Percentiles rank a stretch among this genome's conserved stretches.
phyloP scores from a whole-genome alignment of 2,888 invertebrate species.

The Nomada fabriciana region DNA sequence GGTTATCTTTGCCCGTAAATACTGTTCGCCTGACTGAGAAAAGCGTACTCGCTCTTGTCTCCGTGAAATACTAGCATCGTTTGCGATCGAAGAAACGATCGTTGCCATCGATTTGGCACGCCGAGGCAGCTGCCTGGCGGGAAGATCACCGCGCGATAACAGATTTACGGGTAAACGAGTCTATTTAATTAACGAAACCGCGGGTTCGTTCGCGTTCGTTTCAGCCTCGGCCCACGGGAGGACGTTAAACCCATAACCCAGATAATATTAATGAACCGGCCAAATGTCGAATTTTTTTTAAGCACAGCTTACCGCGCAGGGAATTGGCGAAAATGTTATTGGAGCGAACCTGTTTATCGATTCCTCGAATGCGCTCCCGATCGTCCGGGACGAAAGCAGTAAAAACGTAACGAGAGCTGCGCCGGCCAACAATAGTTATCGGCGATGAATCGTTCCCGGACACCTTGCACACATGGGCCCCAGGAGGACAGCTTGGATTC shows the following conservation, averaged over 20 bases:
- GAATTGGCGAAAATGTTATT: neutral
- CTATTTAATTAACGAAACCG: slow-evolving; percentile 51
- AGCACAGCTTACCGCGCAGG: neutral
- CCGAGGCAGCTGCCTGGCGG: slow-evolving; percentile 18
- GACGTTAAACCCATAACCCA: neutral
- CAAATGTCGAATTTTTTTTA: neutral
- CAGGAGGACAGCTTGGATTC: slow-evolving; percentile 60
- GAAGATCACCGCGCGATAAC: slow-evolving; percentile 44
- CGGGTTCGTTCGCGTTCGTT: neutral
- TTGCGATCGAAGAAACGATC: slow-evolving; percentile 1
- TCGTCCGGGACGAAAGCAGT: neutral
- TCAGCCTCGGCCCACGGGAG: neutral
- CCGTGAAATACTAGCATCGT: neutral
- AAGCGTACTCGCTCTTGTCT: neutral
- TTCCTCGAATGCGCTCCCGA: neutral
- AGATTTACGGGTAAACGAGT: slow-evolving; percentile 38
- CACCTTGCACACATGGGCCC: slow-evolving; percentile 77
- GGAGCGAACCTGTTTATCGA: neutral
- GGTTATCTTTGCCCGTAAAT: slow-evolving; percentile 25
- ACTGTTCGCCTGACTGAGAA: neutral
- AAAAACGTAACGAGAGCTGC: slow-evolving; percentile 51
- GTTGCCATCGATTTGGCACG: slow-evolving; percentile 44
- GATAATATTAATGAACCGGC: neutral
- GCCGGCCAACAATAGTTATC: slow-evolving; percentile 37
- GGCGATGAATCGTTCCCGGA: slow-evolving; percentile 67